phyloP scores from a whole-genome alignment of 2,113 vertebrate genomes.

The Epinephelus lanceolatus region DNA sequence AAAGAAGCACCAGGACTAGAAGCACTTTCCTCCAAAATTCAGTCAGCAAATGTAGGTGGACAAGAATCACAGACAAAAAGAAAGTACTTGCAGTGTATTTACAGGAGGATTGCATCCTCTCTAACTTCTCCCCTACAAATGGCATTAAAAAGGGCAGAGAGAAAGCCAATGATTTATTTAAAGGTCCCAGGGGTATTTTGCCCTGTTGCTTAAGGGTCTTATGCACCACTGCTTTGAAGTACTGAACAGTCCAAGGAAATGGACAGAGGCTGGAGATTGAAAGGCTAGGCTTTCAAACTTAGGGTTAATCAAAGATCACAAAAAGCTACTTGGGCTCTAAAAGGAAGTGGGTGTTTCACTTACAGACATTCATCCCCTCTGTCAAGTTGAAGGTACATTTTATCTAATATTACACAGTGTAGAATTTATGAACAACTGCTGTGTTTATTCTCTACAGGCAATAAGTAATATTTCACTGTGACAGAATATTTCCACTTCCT shows the following conservation, averaged over 20 bases:
- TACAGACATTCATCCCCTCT: constrained; percentile 34
- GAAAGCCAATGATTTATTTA: constrained; percentile 79
- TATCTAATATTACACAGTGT: constrained; percentile 7
- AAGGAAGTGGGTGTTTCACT: constrained; percentile 55
- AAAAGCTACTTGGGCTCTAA: constrained; percentile 59
- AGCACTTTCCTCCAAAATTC: constrained; percentile 51
- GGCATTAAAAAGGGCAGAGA: constrained; percentile 57
- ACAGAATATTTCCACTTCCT: background rate
- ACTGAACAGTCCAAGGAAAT: constrained; percentile 64
- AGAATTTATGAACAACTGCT: constrained; percentile 14
- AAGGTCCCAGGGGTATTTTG: constrained; percentile 70
- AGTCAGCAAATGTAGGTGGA: constrained; percentile 28
- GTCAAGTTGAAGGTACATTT: constrained; percentile 30
- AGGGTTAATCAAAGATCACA: constrained; percentile 67
- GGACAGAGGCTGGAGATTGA: constrained; percentile 60
- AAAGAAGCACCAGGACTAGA: constrained; percentile 35
- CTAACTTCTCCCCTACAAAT: constrained; percentile 57
- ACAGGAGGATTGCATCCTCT: constrained; percentile 53
- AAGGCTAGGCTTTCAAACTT: constrained; percentile 69
- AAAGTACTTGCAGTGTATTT: constrained; percentile 55
- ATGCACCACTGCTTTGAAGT: constrained; percentile 77
- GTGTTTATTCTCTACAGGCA: background rate
- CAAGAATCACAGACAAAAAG: constrained; percentile 36
- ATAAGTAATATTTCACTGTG: background rate
- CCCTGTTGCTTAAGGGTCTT: constrained; percentile 74